Evolutionary conservation across 2,113 vertebrate genomes (phyloP).

Genomic region (Serilophus lunatus): DNA sequence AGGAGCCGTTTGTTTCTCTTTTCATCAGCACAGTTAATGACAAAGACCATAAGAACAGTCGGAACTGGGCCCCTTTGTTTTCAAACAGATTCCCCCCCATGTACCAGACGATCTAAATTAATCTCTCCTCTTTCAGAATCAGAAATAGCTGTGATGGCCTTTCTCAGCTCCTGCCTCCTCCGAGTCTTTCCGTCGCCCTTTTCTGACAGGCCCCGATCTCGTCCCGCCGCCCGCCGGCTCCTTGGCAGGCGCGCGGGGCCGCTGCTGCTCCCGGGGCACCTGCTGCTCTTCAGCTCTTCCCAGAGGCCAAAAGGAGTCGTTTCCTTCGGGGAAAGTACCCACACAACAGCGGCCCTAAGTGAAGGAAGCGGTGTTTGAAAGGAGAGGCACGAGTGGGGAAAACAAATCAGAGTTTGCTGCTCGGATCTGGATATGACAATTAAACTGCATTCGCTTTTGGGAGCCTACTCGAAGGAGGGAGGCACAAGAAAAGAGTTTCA

Average conservation of each 20-base stretch:
- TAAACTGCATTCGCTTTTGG: background rate
- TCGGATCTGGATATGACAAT: background rate
- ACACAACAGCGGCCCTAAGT: fast-evolving
- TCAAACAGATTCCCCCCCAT: background rate
- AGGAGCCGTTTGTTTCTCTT: background rate
- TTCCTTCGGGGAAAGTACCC: background rate
- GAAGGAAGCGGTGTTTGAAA: background rate
- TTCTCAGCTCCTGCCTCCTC: background rate
- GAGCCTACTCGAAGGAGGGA: background rate
- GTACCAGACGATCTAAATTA: background rate
- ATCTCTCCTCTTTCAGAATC: background rate
- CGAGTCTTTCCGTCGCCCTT: background rate
- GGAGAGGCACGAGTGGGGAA: background rate
- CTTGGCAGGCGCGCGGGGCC: background rate
- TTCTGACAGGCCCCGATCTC: background rate
- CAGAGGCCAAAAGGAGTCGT: background rate
- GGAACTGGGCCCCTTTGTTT: background rate
- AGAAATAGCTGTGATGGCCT: background rate
- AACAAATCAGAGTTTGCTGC: background rate
- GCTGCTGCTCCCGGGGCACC: background rate
- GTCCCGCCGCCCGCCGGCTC: constrained; percentile 17
- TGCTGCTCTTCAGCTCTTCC: background rate
- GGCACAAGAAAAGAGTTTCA: too few species aligned
- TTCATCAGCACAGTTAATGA: background rate
- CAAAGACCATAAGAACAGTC: background rate